phyloP scores from a whole-genome alignment of 1,140 invertebrate genomes.

The Calephelis nemesis region DNA sequence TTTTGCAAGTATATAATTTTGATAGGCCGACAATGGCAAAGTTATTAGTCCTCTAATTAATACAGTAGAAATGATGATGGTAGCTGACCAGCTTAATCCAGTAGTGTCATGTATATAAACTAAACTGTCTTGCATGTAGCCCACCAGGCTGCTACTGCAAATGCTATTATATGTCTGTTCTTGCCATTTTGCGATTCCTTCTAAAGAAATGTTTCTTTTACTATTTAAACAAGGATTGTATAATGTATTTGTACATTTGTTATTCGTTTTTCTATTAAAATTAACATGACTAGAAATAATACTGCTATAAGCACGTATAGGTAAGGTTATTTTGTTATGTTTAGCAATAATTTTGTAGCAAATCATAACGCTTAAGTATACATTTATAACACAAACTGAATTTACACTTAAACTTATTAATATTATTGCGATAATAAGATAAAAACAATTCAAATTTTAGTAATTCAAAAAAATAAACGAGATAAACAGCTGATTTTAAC shows the following conservation, averaged over 20 bases:
- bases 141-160: slow-evolving; percentile 84
- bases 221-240: slow-evolving; percentile 5
- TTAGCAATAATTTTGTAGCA: slow-evolving; percentile 26
- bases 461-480: too few species aligned
- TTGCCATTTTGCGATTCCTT: slow-evolving; percentile 76
- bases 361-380: slow-evolving; percentile 25
- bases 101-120: slow-evolving; percentile 84
- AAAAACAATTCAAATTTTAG: too few species aligned
- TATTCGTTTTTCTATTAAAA: slow-evolving; percentile 1
- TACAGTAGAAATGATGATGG: slow-evolving; percentile 86
- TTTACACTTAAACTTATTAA: too few species aligned
- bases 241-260: slow-evolving; percentile 7
- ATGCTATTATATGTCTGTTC: slow-evolving; percentile 77
- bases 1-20: slow-evolving; percentile 86
- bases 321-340: slow-evolving; percentile 3
- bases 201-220: slow-evolving; percentile 64
- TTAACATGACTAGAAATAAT: neutral
- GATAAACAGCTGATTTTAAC: slow-evolving; percentile 4
- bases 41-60: slow-evolving; percentile 83
- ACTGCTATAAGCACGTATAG: neutral
- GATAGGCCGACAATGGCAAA: slow-evolving; percentile 87
- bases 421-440: too few species aligned
- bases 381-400: too few species aligned
- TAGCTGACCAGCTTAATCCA: slow-evolving; percentile 91
- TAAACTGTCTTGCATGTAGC: slow-evolving; percentile 83